Percentiles rank a stretch among this genome's conserved stretches.
Conservation (phyloP, 2,113 vertebrate genomes). For the Neolamprologus ventralis region DNA sequence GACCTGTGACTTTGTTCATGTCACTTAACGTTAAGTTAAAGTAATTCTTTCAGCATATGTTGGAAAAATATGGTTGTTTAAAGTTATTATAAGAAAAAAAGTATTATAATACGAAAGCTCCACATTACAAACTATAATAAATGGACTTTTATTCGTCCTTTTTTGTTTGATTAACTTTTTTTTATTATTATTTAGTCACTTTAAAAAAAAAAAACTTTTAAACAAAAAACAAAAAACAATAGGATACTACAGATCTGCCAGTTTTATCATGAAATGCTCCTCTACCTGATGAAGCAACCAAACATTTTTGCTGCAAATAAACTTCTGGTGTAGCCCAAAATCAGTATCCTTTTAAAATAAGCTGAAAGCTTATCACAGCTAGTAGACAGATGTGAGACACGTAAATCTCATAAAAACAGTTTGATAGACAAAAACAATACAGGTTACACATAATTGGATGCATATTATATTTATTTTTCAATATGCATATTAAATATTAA, state of each 20-base stretch:
- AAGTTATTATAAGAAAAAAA: background rate
- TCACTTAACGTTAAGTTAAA: background rate
- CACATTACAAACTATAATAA: background rate
- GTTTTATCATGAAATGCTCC: background rate
- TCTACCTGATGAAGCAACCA: background rate
- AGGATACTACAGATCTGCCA: background rate
- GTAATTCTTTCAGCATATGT: background rate
- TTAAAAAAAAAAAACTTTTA: rapidly evolving
- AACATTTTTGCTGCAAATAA: background rate
- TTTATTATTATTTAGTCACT: background rate
- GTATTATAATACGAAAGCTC: background rate
- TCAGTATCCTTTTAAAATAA: background rate
- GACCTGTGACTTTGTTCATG: background rate
- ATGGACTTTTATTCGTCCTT: background rate
- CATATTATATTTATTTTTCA: conserved; percentile 49
- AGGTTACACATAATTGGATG: background rate
- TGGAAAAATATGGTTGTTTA: background rate
- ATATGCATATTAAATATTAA: conserved; percentile 50
- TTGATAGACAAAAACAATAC: background rate
- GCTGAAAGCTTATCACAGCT: background rate
- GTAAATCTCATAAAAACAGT: background rate
- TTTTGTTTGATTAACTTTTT: background rate
- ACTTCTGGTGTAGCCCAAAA: background rate
- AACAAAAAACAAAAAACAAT: background rate
- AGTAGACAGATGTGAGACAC: background rate